Base-by-base conservation (phyloP, 2,888 invertebrate genomes). In the Protonemura montana region DNA sequence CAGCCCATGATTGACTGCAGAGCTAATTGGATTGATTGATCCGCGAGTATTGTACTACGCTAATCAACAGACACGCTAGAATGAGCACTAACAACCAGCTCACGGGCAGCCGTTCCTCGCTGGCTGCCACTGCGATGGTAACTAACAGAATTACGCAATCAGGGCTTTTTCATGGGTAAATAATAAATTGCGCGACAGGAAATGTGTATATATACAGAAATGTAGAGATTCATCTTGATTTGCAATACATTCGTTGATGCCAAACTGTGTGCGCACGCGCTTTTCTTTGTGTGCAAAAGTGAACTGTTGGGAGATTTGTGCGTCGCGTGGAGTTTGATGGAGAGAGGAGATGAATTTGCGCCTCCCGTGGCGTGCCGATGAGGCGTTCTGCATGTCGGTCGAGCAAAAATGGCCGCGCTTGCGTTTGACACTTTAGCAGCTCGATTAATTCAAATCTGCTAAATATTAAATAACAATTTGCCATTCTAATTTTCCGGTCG, bases 11-110 rank as follows among this genome's bases (percentile, higher is more conserved):
- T 87, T 87, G 87, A 87, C 87, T 86, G 85, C 86, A 42, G 82
- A 86, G 86, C 85, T 87, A 87, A 87, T 87, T 87, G 86, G 86
- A 77, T 86, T 87, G 87, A 87, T 86, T 86, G 87, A 87, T 84
- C 84, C 86, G 86, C 83, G 87, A 59, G 59, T 59, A 59, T 59
- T 85, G 86, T 86, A 85, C 86, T 87, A 82, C 85, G 87, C 86
- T 87, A 87, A 87, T 87, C 87, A 87, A 84, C 84, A 27, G 27
- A 76, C 84, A 84, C 84, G 84, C 84, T 84, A 84, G 76, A 84
- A 84, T 84, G 59, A 84, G 59, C 29, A 28, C 84, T 84, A 84
- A 84, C 84, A n/a, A 84, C 59, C 84, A 84, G 59, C 76, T 84
- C 84, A 84, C 84, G n/a, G n/a, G n/a, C n/a, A n/a, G 84, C 59